A percentile compares a stretch with the other conserved stretches of the same genome.
These are phyloP conservation scores for Papilio xuthus DNA, from an alignment of 1,140 invertebrate genomes.

Conservation along the genomic window DNA sequence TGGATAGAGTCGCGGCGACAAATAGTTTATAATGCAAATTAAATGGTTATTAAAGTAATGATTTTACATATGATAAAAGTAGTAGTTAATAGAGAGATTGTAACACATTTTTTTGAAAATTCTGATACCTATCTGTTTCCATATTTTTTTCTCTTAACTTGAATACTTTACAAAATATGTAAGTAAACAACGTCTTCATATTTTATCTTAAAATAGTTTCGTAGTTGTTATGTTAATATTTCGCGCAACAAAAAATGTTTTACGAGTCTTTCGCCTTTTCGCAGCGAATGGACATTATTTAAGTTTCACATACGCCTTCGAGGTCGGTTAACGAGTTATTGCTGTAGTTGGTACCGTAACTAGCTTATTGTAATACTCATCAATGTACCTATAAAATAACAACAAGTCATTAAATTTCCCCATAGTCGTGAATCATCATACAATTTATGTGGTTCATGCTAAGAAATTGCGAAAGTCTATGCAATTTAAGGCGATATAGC, in stretches of 20 bases:
- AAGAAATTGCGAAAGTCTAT: conserved; percentile 27
- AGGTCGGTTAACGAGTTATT: conserved; percentile 60
- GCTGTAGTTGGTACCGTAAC: conserved; percentile 44
- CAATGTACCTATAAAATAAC: conserved; percentile 58
- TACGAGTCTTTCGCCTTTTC: conserved; percentile 33
- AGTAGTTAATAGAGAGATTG: too few relatives aligned
- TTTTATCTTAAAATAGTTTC: conserved; percentile 24
- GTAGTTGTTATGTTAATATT: conserved; percentile 29
- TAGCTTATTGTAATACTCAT: conserved; percentile 57
- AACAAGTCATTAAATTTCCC: conserved; percentile 58
- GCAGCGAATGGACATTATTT: conserved; percentile 33
- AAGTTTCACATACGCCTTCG: conserved; percentile 43
- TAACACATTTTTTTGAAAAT: background rate
- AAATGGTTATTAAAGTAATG: too few relatives aligned
- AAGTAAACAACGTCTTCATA: conserved; percentile 26
- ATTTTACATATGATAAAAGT: too few relatives aligned
- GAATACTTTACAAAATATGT: background rate
- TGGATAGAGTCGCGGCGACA: too few relatives aligned
- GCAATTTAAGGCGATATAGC: conserved; percentile 4
- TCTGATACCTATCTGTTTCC: background rate
- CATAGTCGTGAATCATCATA: conserved; percentile 59
- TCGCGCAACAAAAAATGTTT: conserved; percentile 32
- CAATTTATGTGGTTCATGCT: conserved; percentile 43
- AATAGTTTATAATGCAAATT: too few relatives aligned
- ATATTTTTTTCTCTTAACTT: conserved; percentile 2